phyloP scores from a whole-genome alignment of 53 echinoderm and acorn worm species.

The Zoroaster sp. region DNA sequence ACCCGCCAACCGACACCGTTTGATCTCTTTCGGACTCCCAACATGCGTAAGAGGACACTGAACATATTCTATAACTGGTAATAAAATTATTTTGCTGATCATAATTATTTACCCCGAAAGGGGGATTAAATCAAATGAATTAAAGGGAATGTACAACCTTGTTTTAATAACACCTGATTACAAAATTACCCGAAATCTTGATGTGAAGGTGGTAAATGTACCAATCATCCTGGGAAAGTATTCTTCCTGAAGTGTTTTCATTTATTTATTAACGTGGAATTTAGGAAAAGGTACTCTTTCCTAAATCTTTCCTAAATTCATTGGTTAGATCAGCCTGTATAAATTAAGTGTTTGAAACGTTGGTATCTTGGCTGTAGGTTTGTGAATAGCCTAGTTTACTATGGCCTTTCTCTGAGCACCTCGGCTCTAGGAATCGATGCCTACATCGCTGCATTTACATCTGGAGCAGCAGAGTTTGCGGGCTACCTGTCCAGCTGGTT shows the following conservation, averaged over 20 bases:
- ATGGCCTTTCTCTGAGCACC: conserved; percentile 67
- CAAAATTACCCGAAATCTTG: too few relatives aligned
- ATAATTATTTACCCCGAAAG: too few relatives aligned
- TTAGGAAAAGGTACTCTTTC: too few relatives aligned
- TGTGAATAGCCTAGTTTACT: conserved; percentile 72
- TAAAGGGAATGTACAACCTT: too few relatives aligned
- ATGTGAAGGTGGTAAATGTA: not conserved
- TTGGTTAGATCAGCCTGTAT: not conserved
- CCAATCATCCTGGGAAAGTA: too few relatives aligned
- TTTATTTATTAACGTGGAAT: too few relatives aligned
- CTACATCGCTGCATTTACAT: conserved; percentile 68
- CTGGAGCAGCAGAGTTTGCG: conserved; percentile 62
- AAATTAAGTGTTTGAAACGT: not conserved
- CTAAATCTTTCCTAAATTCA: not conserved
- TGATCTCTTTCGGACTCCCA: conserved; percentile 64
- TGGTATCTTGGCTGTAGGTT: conserved; percentile 37
- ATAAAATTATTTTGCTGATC: too few relatives aligned
- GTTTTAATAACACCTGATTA: too few relatives aligned
- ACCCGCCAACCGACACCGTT: conserved; percentile 20
- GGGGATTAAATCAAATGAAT: too few relatives aligned
- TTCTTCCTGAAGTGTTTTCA: too few relatives aligned
- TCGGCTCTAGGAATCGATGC: conserved; percentile 65
- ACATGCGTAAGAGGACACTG: conserved; percentile 62
- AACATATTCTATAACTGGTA: conserved; percentile 73
- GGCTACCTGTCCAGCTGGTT: conserved; percentile 51